Conservation (phyloP, 2,888 invertebrate species). For the Drosophila ezoana region DNA sequence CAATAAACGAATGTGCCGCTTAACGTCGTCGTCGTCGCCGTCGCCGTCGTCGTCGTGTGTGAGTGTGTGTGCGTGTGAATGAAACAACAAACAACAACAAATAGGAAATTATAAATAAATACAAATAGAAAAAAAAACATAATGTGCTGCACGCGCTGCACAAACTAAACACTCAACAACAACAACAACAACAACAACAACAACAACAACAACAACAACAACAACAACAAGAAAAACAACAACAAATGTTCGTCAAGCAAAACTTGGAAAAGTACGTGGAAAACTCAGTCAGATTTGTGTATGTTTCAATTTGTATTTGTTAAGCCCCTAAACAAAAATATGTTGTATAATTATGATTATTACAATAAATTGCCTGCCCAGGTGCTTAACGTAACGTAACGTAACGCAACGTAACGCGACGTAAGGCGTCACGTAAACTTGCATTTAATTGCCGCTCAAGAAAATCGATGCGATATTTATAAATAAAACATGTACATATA, state of each 20-base stretch:
- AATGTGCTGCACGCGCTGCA: constrained; percentile 70
- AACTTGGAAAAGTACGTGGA: constrained; percentile 52
- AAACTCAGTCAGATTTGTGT: constrained; percentile 33
- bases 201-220: constrained; percentile 8
- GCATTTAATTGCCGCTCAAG: constrained; percentile 54
- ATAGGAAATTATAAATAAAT: constrained; percentile 16
- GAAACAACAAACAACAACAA: constrained; percentile 33
- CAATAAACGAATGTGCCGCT: constrained; percentile 39
- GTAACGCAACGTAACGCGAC: not conserved
- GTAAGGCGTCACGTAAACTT: constrained; percentile 8
- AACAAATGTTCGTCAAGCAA: constrained; percentile 28
- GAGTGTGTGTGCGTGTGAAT: constrained; percentile 42
- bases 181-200: constrained; percentile 14
- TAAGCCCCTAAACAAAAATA: constrained; percentile 46
- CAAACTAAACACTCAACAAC: constrained; percentile 20
- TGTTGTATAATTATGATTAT: constrained; percentile 62
- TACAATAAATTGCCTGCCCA: constrained; percentile 48
- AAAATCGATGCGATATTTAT: constrained; percentile 53
- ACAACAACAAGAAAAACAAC: constrained; percentile 4
- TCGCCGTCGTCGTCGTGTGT: constrained; percentile 1
- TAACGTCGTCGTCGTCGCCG: constrained; percentile 32
- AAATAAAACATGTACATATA: constrained; percentile 2
- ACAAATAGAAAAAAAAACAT: constrained; percentile 11
- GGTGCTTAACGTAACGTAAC: constrained; percentile 15
- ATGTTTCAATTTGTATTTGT: constrained; percentile 25